phyloP scores from a whole-genome alignment of 2,797 vertebrate genomes.

The Melanotaenia trifasciata region DNA sequence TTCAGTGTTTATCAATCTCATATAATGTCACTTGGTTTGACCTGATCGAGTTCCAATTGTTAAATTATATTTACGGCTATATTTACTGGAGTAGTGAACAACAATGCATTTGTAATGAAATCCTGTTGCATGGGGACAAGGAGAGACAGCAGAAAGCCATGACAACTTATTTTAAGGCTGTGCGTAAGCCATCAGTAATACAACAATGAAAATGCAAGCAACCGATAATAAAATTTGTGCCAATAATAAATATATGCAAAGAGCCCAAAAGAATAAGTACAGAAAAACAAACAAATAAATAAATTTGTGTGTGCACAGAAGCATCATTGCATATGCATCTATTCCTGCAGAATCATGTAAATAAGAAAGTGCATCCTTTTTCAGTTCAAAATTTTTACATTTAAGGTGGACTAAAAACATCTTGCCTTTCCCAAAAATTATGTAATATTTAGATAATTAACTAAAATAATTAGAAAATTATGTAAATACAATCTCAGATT shows the following conservation, averaged over 20 bases:
- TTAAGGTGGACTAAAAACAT: neutral
- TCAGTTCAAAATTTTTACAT: neutral
- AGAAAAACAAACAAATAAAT: too few species aligned
- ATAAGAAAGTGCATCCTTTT: neutral
- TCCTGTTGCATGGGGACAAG: neutral
- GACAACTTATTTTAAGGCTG: too few species aligned
- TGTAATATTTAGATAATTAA: too few species aligned
- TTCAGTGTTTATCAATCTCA: neutral
- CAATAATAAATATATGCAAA: neutral
- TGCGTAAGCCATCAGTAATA: neutral
- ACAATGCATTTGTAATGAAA: neutral
- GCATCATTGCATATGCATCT: neutral
- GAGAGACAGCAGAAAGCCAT: too few species aligned
- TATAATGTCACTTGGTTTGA: neutral
- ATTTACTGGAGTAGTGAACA: neutral
- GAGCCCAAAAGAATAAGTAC: neutral
- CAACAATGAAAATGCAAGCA: neutral
- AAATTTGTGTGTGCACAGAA: too few species aligned
- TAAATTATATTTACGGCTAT: neutral
- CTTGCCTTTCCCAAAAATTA: neutral
- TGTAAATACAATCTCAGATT: neutral
- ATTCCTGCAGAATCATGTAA: neutral
- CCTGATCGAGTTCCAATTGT: neutral
- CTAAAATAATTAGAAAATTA: neutral
- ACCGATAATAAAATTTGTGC: neutral